Base-by-base conservation (phyloP, 2,888 invertebrate species). In the Diachrysia chrysitis region DNA sequence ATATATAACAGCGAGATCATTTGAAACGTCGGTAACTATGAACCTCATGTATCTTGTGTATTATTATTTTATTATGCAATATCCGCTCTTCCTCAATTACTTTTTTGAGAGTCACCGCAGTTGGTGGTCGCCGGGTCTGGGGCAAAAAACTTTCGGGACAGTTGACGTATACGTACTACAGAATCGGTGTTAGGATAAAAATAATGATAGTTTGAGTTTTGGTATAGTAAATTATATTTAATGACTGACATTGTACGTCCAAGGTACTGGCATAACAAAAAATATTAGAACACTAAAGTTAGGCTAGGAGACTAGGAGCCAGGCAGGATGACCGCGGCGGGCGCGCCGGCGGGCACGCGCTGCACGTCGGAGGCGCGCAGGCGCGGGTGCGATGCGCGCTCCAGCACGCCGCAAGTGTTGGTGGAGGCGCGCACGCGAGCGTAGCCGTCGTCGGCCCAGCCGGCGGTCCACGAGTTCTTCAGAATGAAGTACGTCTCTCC, bases 321-420 rank as follows among this genome's bases (percentile, higher is more conserved):
- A 48, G 56, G 57, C 58, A 10, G 17, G 21, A 58, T 17, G 55
- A 58, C 72, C 37, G 57, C 66, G 51, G 71, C n/a, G 60, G 60
- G 71, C 42, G 59, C 79, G 61, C 54, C 16, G 57, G 66, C 60
- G 54, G 85, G 84, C 69, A 79, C 68, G 29, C 81, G 82, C 67
- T 71, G 78, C 65, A 92, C 89, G 85, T 93, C 91, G 5, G 37
- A 51, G 29, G 65, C 58, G 79, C 86, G 87, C 60, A 93, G 85
- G 32, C 62, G 71, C 78, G 87, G 87, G 53, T 92, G 85, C 21
- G 91, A 89, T 21, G 93, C 90, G 51, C 73, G 74, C 63, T 87
- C 73, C 72, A 93, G 90, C 77, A 92, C 84, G 67, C 93, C 94
- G 85, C 93, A 93, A 69, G 93, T 90, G 88, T 94, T 92, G 77